phyloP scores from a whole-genome alignment of 2,113 vertebrate genomes.

The Collichthys lucidus region DNA sequence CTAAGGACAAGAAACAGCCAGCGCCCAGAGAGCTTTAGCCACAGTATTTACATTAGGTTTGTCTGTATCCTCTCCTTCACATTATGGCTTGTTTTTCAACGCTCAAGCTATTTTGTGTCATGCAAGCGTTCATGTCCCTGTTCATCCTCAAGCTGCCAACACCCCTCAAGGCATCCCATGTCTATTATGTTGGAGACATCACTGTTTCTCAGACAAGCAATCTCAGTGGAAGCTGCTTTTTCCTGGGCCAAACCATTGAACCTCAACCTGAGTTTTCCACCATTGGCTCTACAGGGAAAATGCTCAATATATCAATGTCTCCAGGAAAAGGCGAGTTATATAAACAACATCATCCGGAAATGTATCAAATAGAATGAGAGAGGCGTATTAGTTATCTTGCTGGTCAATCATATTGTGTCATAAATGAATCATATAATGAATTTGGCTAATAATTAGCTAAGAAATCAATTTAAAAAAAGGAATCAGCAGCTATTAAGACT shows the following conservation, averaged over 20 bases:
- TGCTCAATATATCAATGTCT: conserved; percentile 10
- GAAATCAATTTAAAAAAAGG: not conserved
- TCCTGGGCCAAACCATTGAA: conserved; percentile 33
- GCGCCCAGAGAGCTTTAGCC: conserved; percentile 1
- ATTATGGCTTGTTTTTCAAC: conserved; percentile 23
- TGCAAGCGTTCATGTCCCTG: conserved; percentile 20
- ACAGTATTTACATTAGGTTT: conserved; percentile 32
- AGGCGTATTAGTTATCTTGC: not conserved
- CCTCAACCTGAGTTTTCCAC: conserved; percentile 30
- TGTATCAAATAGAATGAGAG: not conserved
- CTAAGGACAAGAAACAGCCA: conserved; percentile 27
- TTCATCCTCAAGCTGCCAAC: conserved; percentile 29
- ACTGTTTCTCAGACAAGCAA: conserved; percentile 44
- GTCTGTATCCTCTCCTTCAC: conserved; percentile 26
- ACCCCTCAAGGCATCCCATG: conserved; percentile 29
- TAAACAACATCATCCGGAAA: not conserved
- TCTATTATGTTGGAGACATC: conserved; percentile 48
- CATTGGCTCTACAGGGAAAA: conserved; percentile 27
- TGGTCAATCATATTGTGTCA: not conserved
- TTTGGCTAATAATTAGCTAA: not conserved
- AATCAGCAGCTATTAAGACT: not conserved
- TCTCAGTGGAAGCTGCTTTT: conserved; percentile 45
- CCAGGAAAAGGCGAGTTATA: conserved; percentile 13
- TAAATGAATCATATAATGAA: not conserved
- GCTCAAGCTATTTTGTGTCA: conserved; percentile 17